Evolutionary conservation across 2,888 invertebrate species (phyloP).

Genomic region (Onchidella celtica): DNA sequence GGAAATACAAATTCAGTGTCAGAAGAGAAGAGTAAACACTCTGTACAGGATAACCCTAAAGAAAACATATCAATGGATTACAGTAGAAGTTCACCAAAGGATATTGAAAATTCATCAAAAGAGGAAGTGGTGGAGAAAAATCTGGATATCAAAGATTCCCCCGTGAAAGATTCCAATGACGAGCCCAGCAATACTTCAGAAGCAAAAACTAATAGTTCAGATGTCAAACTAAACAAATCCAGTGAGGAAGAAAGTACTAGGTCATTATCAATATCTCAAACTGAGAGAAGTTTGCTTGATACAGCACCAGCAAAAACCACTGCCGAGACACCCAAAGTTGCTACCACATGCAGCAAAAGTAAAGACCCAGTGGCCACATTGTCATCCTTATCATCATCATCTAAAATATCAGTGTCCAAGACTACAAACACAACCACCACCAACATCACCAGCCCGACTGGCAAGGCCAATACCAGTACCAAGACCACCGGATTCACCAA

Average conservation of each 20-base stretch:
- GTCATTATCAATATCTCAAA: not conserved
- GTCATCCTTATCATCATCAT: no score
- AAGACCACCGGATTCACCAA: conserved; percentile 37
- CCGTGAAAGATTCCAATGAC: not conserved
- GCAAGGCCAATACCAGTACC: not conserved
- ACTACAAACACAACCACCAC: not conserved
- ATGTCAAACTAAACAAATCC: conserved; percentile 41
- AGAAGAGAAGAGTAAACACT: conserved; percentile 5
- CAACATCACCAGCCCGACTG: conserved; percentile 7
- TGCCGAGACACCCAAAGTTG: not conserved
- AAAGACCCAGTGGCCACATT: no score
- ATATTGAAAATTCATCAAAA: conserved; percentile 6
- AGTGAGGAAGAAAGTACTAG: conserved; percentile 22
- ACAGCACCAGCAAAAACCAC: not conserved
- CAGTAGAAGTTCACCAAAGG: not conserved
- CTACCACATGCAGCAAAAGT: not conserved
- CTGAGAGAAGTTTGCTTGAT: not conserved
- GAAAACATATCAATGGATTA: not conserved
- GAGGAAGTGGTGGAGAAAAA: not conserved
- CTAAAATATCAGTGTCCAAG: not conserved
- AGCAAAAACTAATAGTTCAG: conserved; percentile 36
- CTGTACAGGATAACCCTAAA: not conserved
- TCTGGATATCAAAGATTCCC: not conserved
- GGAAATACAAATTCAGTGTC: no score
- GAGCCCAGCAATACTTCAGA: conserved; percentile 26